Evolutionary conservation across 2,797 vertebrate genomes (phyloP), one percentile per base, ranked within the genome.

Genomic region (Microtus obscurus): DNA sequence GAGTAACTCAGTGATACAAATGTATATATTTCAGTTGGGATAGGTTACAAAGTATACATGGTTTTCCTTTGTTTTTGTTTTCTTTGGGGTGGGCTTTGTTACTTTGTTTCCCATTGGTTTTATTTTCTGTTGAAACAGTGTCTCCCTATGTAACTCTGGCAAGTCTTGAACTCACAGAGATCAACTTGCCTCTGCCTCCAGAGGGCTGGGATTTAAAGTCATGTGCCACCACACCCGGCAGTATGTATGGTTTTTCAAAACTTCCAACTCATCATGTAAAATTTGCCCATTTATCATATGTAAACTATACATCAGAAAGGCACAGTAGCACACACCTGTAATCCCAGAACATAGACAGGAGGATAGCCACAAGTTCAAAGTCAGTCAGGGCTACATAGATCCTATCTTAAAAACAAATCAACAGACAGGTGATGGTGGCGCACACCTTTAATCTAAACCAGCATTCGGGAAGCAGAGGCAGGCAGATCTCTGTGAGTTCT

Each of bases 241-340:
- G 48, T 48, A 48, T 2, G 19, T 85, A 48, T 31, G 6, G 81
- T 85, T 94, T 73, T 89, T 80, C 11, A 65, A 93, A 95, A 92
- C 45, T 87, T 17, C 29, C 74, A 79, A 63, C 19, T 89, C 6
- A 37, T n/a, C 31, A 69, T 2, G 5, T 6, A 67, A 78, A 78
- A 86, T 43, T 29, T 83, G 9, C 34, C 45, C 14, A 45, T n/a
- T 89, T 87, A 85, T 37, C 48, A 71, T 19, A 87, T 37, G 56
- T 71, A 86, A 79, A 78, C 37, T 69, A 67, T 9, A 77, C 31
- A 65, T 23, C 14, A 83, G 78, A 73, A 93, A 71, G 53, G 37
- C 37, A 59, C 31, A 48, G 25, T 80, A 65, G 25, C 5, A 0
- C 29, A 69, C 19, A 40, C 29, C 34, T 90, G 5, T 90, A 71